Evolutionary conservation across 2,797 vertebrate species (phyloP).

Genomic region (Fundulus diaphanus): DNA sequence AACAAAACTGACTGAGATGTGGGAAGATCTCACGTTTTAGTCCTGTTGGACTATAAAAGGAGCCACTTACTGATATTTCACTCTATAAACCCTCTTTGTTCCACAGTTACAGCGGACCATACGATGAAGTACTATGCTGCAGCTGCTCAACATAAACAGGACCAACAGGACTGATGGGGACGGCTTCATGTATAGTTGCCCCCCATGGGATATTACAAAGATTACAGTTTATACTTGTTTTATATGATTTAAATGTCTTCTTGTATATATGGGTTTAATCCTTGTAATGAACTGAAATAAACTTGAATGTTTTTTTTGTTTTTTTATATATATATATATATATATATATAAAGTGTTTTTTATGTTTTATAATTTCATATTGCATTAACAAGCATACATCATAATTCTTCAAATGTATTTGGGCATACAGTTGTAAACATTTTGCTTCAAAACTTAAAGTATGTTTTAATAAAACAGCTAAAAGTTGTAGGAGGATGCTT

Average conservation of each 20-base stretch:
- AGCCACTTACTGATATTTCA: not conserved
- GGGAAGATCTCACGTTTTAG: not conserved
- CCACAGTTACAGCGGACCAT: slow-evolving; percentile 82
- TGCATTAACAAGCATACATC: not conserved
- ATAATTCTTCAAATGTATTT: not conserved
- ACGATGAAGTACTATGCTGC: slow-evolving; percentile 82
- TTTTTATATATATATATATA: slow-evolving; percentile 50
- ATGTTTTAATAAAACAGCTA: not conserved
- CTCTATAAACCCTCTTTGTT: slow-evolving; percentile 10
- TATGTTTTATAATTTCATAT: not conserved
- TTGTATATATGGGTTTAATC: slow-evolving; percentile 62
- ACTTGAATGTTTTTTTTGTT: slow-evolving; percentile 67
- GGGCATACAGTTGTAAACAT: too few relatives aligned
- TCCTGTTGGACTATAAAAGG: not conserved
- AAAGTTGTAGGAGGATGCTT: not conserved
- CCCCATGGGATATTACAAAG: slow-evolving; percentile 44
- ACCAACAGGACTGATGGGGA: slow-evolving; percentile 12
- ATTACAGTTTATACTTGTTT: slow-evolving; percentile 59
- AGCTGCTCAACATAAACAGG: slow-evolving; percentile 72
- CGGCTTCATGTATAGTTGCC: slow-evolving; percentile 29
- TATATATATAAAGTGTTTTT: slow-evolving; percentile 27
- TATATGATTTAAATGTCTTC: slow-evolving; percentile 43
- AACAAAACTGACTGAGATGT: not conserved
- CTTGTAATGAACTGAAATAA: slow-evolving; percentile 72
- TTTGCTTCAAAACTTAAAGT: not conserved